Base-by-base conservation (phyloP, 2,113 vertebrate genomes). In the Microtus montanus region DNA sequence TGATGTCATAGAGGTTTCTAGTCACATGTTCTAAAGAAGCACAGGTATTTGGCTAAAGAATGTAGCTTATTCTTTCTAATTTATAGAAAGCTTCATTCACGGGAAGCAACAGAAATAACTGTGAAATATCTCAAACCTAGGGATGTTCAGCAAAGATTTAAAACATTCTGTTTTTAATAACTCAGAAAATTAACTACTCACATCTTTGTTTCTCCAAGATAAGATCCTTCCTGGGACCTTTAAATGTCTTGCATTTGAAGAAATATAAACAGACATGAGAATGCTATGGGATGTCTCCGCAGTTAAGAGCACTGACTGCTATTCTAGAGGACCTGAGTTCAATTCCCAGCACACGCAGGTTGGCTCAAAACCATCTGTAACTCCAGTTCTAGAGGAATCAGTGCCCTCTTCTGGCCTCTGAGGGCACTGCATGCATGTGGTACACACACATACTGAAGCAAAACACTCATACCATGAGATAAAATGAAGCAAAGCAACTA, bases 1-100 rank as follows among this genome's bases (percentile, higher is more conserved):
- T 89, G 26, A 88, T 20, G 7, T 91, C 44, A 71, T 89, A n/a
- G 95, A 91, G 89, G 91, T 85, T 73, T 88, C 61, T 95, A 35
- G 94, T 92, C 17, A 44, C 8, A 52, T n/a, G 33, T 78, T 87
- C 20, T 92, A 28, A 49, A 84, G 47, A 94, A 95, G 26, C 24
- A 33, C 44, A n/a, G 20, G 11, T 68, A 74, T 20, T 70, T 70
- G 33, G 68, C 35, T 35, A 17, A 70, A 70, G 64, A 87, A 74
- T 19, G 85, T 2, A 17, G 22, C 38, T 83, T 14, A 80, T 64
- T 89, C 44, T 54, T 71, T 93, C 90, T 86, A 93, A 74, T 91
- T 92, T 92, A 66, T 11, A n/a, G 52, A 89, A 38, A 70, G 6
- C 54, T 41, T 74, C 38, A 24, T 74, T 74, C 52, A 83, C 9